Evolutionary conservation across 2,888 invertebrate species (phyloP).

Genomic region (Trachelus troglodyta): DNA sequence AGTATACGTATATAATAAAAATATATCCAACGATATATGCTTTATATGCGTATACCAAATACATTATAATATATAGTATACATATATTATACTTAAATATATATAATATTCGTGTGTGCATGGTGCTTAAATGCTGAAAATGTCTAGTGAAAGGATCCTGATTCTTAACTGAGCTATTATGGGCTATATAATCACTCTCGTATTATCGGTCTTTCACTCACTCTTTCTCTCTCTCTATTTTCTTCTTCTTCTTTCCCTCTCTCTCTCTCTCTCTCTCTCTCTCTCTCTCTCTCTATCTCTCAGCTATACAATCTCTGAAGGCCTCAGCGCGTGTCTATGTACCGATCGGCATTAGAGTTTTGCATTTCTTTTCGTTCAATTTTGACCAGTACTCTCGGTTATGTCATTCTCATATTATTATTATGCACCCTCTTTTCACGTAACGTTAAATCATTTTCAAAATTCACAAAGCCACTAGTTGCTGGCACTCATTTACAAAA

Average conservation of each 20-base stretch:
- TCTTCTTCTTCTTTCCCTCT: constrained; percentile 22
- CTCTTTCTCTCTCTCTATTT: constrained; percentile 23
- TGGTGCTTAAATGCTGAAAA: constrained; percentile 58
- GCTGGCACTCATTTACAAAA: not conserved
- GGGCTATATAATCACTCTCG: constrained; percentile 32
- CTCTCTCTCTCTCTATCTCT: constrained; percentile 44
- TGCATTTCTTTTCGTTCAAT: not conserved
- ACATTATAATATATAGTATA: constrained; percentile 6
- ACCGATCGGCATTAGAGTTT: constrained; percentile 12
- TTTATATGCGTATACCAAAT: constrained; percentile 27
- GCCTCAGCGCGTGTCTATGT: constrained; percentile 19
- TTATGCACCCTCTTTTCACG: not conserved
- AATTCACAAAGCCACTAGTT: not conserved
- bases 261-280: constrained; percentile 35
- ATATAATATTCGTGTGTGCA: constrained; percentile 50
- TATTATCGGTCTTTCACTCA: constrained; percentile 22
- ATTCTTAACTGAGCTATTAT: constrained; percentile 33
- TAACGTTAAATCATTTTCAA: not conserved
- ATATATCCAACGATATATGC: constrained; percentile 34
- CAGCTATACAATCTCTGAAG: constrained; percentile 13
- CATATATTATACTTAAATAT: constrained; percentile 16
- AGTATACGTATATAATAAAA: constrained; percentile 21
- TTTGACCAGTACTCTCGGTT: not conserved
- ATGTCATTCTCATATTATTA: not conserved
- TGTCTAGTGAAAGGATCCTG: constrained; percentile 46